A percentile compares a stretch with the other conserved stretches of the same genome.
phyloP scores from a whole-genome alignment of 2,888 invertebrate species.

The Cerceris rybyensis region DNA sequence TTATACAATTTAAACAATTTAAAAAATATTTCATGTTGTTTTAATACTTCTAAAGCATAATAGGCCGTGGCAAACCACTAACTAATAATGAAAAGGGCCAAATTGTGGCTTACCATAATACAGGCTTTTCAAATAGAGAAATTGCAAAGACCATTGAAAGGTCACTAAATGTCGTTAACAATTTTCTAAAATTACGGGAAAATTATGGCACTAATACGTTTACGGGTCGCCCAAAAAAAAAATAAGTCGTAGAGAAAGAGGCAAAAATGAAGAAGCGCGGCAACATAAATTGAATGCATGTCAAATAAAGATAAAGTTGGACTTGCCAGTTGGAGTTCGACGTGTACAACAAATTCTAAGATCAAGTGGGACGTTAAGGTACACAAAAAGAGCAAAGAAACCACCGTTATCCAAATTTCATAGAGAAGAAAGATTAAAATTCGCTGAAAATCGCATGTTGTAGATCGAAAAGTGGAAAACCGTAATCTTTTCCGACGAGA shows the following conservation, averaged over 20 bases:
- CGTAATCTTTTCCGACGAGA: too few species aligned
- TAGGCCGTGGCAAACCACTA: background rate
- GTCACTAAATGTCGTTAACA: constrained; percentile 4
- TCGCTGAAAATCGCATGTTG: too few species aligned
- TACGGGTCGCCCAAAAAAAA: background rate
- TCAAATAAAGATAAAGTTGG: constrained; percentile 15
- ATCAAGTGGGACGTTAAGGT: constrained; percentile 8
- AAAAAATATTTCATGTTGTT: constrained; percentile 1
- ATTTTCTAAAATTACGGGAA: constrained; percentile 2
- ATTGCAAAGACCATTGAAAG: background rate
- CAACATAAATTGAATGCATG: constrained; percentile 9
- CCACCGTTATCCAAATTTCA: too few species aligned
- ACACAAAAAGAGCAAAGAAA: background rate
- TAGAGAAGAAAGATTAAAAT: too few species aligned
- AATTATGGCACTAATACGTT: constrained; percentile 1
- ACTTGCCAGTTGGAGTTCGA: constrained; percentile 12
- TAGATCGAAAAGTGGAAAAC: too few species aligned
- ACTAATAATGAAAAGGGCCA: constrained; percentile 1
- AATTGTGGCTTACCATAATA: background rate
- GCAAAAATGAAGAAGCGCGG: constrained; percentile 1
- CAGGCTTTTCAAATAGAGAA: constrained; percentile 2
- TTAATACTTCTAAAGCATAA: constrained; percentile 1
- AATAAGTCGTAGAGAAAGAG: background rate
- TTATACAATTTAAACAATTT: constrained; percentile 2
- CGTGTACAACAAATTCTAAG: constrained; percentile 17